phyloP scores from a whole-genome alignment of 2,888 invertebrate genomes.

The Myathropa florea region DNA sequence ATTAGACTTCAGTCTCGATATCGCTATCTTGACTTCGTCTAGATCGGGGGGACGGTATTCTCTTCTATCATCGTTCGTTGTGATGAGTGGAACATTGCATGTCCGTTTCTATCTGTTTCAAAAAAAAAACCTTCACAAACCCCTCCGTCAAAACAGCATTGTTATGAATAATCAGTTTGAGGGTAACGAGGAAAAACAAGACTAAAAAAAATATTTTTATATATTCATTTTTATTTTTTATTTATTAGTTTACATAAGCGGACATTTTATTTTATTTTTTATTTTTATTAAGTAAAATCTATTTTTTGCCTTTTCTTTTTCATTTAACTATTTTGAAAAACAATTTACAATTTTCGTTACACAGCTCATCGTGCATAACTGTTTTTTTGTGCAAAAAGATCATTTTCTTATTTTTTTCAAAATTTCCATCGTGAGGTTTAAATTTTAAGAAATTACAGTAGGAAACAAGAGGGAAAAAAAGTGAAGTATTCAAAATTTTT shows the following conservation, averaged over 20 bases:
- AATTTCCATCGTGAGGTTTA: no score
- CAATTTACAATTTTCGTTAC: constrained; percentile 63
- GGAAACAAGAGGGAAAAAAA: constrained; percentile 23
- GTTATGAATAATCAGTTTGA: no score
- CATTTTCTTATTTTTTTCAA: constrained; percentile 32
- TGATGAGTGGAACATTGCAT: no score
- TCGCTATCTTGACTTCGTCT: no score
- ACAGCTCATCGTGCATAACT: neutral
- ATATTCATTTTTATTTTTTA: constrained; percentile 62
- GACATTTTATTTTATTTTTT: constrained; percentile 54
- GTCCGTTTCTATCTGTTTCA: no score
- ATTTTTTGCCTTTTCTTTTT: constrained; percentile 42
- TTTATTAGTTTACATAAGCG: constrained; percentile 71
- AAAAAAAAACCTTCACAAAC: no score
- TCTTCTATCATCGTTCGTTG: no score
- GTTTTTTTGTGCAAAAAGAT: constrained; percentile 60
- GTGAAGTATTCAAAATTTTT: constrained; percentile 66
- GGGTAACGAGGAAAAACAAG: neutral
- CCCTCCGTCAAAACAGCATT: no score
- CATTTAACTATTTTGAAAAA: constrained; percentile 53
- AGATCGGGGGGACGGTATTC: no score
- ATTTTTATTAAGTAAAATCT: constrained; percentile 52
- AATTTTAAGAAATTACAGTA: constrained; percentile 1
- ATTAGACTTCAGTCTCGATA: no score
- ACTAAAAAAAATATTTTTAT: constrained; percentile 24